Percentiles rank a stretch among this genome's conserved stretches.
These are phyloP conservation scores for Odocoileus hemionus DNA, from an alignment of 2,113 vertebrate genomes.

Conservation along the genomic window DNA sequence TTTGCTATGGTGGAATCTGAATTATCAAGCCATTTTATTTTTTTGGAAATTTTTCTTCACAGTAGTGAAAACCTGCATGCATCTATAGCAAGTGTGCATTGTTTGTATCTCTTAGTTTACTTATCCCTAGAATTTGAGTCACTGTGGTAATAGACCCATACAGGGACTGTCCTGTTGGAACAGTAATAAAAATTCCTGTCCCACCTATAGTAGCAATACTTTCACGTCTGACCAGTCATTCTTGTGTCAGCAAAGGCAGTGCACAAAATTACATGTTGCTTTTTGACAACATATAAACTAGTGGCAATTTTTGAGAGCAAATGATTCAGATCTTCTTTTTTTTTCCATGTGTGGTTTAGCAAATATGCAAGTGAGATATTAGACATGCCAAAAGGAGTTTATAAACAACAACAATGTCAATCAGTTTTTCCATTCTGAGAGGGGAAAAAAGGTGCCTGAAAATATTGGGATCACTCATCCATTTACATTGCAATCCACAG, in stretches of 20 bases:
- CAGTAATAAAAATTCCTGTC: not conserved
- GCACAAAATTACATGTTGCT: not conserved
- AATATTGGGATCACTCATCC: not conserved
- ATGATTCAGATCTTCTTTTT: not conserved
- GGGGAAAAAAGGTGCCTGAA: not conserved
- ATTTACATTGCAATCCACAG: not conserved
- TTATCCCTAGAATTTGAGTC: constrained; percentile 59
- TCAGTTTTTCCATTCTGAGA: not conserved
- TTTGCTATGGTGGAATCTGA: constrained; percentile 23
- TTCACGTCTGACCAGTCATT: not conserved
- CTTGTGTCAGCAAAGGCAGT: not conserved
- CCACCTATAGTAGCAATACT: not conserved
- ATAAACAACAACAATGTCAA: not conserved
- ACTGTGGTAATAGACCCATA: not conserved
- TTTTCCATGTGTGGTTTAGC: not conserved
- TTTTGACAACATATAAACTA: not conserved
- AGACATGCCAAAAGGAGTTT: constrained; percentile 4
- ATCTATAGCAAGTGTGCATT: constrained; percentile 56
- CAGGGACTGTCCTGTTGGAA: not conserved
- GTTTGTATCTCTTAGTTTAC: constrained; percentile 60
- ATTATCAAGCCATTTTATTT: constrained; percentile 35
- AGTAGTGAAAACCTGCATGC: constrained; percentile 48
- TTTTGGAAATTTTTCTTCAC: constrained; percentile 49
- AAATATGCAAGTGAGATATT: not conserved
- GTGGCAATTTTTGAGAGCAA: constrained; percentile 9